Base-by-base conservation (phyloP, 2,888 invertebrate genomes). In the Idaea straminata region DNA sequence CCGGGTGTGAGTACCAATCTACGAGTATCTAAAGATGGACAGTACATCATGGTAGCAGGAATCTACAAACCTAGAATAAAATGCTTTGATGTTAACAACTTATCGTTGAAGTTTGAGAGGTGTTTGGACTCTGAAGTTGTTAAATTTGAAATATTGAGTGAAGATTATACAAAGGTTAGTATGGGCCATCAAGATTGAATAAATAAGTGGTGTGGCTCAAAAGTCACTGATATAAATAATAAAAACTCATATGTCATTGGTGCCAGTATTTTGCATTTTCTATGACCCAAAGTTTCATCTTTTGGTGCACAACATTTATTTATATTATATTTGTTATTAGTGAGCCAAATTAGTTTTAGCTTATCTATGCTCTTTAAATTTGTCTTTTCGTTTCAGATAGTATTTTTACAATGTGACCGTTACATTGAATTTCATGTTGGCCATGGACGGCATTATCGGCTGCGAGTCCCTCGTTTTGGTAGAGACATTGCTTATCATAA, bases 41-140 rank as follows among this genome's bases (percentile, higher is more conserved):
- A 99, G 73, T 99, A 97, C 82, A 95, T 99, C 69, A 93, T 99
- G 82, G 97, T 97, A 1, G 96, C 99, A 57, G 99, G 99, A 62
- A 97, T 96, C 70, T 99, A 99, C 85, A 99, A 99, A 83, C 99
- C 99, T 0, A 94, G 98, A 78, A 94, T 99, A 0, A 97, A 98
- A 85, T 99, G 99, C 88, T 99, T 95, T 86, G 99, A 99, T 93
- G 97, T 99, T 0, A 96, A 96, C 79, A 98, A 99, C 89, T 92
- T 99, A 73, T 98, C 99, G 0, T 93, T 99, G 78, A 99, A 99
- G 90, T 99, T 99, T 93, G 99, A 99, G 88, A 94, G 99, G 72
- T 99, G 99, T 82, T 96, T 99, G 79, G 99, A 99, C 90, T 96
- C 98, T 0, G 99, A 99, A 93, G 97, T 98, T 61, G 95, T 99